These are phyloP conservation scores for Zosterops hypoxanthus DNA, from an alignment of 2,113 vertebrate genomes.

Conservation along the genomic window DNA sequence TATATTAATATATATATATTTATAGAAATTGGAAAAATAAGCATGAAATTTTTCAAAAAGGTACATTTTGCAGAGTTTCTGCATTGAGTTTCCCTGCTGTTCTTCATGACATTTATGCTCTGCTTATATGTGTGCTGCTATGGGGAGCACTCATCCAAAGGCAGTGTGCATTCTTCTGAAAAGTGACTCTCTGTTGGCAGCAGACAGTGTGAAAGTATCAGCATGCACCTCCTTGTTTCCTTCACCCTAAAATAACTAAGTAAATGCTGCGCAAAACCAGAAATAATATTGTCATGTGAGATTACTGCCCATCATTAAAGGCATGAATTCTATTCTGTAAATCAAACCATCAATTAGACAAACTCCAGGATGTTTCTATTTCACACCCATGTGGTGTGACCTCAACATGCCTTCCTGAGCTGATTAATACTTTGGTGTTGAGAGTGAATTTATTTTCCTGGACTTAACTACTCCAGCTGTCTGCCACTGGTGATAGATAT, in stretches of 20 bases:
- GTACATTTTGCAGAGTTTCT: not conserved
- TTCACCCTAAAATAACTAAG: not conserved
- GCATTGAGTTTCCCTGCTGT: not conserved
- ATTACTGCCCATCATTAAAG: not conserved
- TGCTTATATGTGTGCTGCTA: not conserved
- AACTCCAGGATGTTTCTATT: not conserved
- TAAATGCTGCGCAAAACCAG: not conserved
- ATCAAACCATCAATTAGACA: not conserved
- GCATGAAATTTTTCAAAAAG: not conserved
- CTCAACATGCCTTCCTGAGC: conserved; percentile 4
- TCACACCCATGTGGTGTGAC: not conserved
- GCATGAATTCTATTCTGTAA: not conserved
- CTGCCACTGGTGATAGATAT: conserved; percentile 70
- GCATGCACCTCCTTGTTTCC: not conserved
- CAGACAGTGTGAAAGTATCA: not conserved
- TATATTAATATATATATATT: too few species aligned
- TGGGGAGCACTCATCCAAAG: not conserved
- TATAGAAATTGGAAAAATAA: not conserved
- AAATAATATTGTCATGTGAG: not conserved
- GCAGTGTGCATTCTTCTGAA: not conserved
- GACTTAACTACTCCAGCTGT: conserved; percentile 71
- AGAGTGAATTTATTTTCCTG: conserved; percentile 76
- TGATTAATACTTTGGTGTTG: conserved; percentile 67
- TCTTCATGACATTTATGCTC: not conserved
- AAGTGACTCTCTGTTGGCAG: not conserved